Evolutionary conservation across 2,797 vertebrate species (phyloP).

Genomic region (Scolopax rusticola): DNA sequence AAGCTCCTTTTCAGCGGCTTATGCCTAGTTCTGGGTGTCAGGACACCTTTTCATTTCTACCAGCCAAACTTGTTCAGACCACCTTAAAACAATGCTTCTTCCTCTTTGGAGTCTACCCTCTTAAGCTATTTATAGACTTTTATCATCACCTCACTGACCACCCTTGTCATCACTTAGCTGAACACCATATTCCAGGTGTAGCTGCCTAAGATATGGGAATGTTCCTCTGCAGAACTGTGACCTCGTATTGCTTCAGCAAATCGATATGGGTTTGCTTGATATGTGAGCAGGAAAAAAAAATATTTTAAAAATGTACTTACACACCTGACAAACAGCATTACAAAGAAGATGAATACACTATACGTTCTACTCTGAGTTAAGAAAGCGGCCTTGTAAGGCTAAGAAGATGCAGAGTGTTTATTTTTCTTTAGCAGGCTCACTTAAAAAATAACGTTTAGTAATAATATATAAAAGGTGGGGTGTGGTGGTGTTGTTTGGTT

Average conservation of each 20-base stretch:
- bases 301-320: background rate
- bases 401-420: background rate
- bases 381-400: background rate
- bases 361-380: background rate
- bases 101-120: conserved; percentile 1
- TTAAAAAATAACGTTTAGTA: background rate
- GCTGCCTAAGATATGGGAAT: background rate
- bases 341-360: background rate
- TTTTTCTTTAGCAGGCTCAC: background rate
- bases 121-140: conserved; percentile 66
- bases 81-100: conserved; percentile 50
- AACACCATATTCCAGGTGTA: conserved; percentile 58
- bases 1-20: background rate
- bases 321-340: background rate
- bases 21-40: background rate
- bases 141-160: conserved; percentile 46
- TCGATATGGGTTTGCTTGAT: background rate
- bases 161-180: conserved; percentile 48
- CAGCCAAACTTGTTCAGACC: background rate
- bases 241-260: background rate
- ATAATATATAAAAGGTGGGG: background rate
- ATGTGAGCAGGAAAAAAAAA: background rate
- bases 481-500: background rate
- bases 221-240: background rate
- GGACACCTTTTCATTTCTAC: background rate